phyloP scores from a whole-genome alignment of 2,797 vertebrate species.

The Cryptoprocta ferox region DNA sequence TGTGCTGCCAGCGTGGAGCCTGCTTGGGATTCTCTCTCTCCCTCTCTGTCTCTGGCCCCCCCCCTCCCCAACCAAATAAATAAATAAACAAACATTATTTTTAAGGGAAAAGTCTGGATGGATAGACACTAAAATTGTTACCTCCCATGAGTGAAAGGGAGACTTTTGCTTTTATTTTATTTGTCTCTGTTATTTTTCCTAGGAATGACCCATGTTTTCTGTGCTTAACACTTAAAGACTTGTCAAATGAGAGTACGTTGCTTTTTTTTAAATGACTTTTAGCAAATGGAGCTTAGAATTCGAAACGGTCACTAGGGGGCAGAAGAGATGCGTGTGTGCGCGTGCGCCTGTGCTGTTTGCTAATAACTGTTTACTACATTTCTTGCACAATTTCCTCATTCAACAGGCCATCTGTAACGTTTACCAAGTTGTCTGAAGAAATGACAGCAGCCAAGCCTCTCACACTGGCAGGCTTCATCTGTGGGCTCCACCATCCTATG shows the following conservation, averaged over 20 bases:
- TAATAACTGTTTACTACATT: not conserved
- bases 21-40: too few relatives aligned
- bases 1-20: too few relatives aligned
- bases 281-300: not conserved
- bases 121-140: not conserved
- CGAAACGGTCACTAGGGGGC: conserved; percentile 38
- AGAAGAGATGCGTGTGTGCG: not conserved
- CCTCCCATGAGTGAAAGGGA: not conserved
- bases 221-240: not conserved
- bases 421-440: not conserved
- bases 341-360: fast-evolving
- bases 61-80: too few relatives aligned
- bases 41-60: too few relatives aligned
- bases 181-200: not conserved
- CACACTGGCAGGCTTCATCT: not conserved
- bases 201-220: not conserved
- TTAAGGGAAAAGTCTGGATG: not conserved
- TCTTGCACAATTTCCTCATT: not conserved
- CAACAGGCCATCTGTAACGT: not conserved
- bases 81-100: not conserved
- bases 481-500: fast-evolving
- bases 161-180: not conserved
- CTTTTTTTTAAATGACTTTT: not conserved
- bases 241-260: not conserved
- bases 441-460: not conserved